A percentile compares a stretch with the other conserved stretches of the same genome.
Evolutionary conservation across 1,140 invertebrate genomes (phyloP).

Genomic region (Danaus melanippus): DNA sequence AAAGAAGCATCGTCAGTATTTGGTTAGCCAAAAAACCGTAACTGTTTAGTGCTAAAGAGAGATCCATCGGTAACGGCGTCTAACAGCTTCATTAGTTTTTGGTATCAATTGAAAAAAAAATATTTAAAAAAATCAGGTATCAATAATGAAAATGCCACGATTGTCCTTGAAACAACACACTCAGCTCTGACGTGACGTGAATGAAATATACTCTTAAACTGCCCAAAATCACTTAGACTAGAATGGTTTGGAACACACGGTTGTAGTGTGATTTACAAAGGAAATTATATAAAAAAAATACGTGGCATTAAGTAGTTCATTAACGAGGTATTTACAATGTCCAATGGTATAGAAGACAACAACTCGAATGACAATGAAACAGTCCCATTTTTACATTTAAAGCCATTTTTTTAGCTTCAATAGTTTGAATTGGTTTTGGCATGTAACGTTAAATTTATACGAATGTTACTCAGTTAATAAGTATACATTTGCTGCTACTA

Average conservation of each 20-base stretch:
- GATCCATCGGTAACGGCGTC: constrained; percentile 69
- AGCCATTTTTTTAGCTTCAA: constrained; percentile 57
- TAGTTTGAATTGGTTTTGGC: constrained; percentile 51
- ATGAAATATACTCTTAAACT: constrained; percentile 19
- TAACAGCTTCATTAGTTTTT: constrained; percentile 66
- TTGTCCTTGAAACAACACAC: constrained; percentile 15
- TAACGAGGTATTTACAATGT: constrained; percentile 56
- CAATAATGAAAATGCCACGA: constrained; percentile 53
- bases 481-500: constrained; percentile 51
- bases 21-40: constrained; percentile 56
- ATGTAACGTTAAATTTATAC: constrained; percentile 37
- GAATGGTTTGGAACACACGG: constrained; percentile 44
- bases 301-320: constrained; percentile 42
- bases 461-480: constrained; percentile 42
- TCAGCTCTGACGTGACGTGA: constrained; percentile 11
- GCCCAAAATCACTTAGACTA: constrained; percentile 53
- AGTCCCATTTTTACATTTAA: constrained; percentile 53
- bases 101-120: constrained; percentile 68
- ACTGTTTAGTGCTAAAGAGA: constrained; percentile 61
- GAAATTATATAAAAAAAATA: constrained; percentile 13
- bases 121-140: constrained; percentile 61
- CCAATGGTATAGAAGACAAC: constrained; percentile 39
- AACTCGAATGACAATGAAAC: constrained; percentile 32
- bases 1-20: constrained; percentile 42
- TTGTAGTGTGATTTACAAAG: constrained; percentile 14